These are phyloP conservation scores for Ophiothrix spiculata DNA, from an alignment of 35 echinoderm and acorn worm genomes.

Conservation along the genomic window DNA sequence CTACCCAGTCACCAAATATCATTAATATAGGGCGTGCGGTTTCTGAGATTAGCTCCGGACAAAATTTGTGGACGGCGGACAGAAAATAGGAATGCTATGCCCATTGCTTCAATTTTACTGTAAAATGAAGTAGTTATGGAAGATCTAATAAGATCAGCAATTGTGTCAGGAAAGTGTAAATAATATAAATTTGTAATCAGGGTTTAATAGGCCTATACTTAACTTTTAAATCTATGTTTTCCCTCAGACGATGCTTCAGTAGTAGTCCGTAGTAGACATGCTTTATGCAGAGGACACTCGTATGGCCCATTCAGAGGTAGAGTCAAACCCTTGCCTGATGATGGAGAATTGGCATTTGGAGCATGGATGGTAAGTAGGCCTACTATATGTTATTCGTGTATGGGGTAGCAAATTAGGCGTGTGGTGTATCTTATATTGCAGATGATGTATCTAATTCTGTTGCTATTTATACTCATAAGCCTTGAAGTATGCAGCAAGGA, in stretches of 20 bases:
- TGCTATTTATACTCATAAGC: neutral
- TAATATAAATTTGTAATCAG: neutral
- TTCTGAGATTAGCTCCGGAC: no score
- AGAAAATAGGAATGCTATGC: no score
- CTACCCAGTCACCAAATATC: no score
- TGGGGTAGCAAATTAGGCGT: neutral
- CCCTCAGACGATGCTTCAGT: slow-evolving; percentile 68
- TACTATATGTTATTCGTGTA: neutral
- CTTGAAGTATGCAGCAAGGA: neutral
- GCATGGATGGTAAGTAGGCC: slow-evolving; percentile 54
- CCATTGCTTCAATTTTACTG: no score
- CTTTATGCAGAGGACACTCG: slow-evolving; percentile 53
- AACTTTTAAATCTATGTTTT: neutral
- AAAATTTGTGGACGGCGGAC: no score
- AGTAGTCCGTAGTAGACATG: slow-evolving; percentile 64
- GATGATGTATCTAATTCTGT: no score
- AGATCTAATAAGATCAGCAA: no score
- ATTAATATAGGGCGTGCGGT: no score
- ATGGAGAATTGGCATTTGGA: slow-evolving; percentile 56
- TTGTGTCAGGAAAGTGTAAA: neutral
- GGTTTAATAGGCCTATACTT: neutral
- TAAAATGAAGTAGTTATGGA: no score
- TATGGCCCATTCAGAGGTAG: slow-evolving; percentile 90
- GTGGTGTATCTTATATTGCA: no score
- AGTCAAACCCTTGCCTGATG: slow-evolving; percentile 25